phyloP scores from a whole-genome alignment of 2,113 vertebrate genomes.

The Fulmarus glacialis region DNA sequence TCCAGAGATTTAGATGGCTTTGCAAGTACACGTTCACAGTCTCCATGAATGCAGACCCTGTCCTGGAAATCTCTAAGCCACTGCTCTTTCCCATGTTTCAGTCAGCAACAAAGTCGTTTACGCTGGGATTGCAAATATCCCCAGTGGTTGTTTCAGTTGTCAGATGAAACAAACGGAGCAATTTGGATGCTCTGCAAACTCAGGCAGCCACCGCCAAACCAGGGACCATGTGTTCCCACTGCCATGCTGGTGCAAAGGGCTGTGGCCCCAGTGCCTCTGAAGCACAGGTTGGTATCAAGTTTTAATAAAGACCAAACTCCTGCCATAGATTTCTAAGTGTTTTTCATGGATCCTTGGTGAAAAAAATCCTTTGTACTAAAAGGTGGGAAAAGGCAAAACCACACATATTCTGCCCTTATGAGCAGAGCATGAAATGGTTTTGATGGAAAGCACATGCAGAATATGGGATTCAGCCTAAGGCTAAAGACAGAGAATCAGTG shows the following conservation, averaged over 20 bases:
- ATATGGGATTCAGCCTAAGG: neutral
- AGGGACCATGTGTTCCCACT: fast-evolving
- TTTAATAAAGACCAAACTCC: neutral
- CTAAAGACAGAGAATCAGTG: neutral
- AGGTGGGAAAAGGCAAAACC: neutral
- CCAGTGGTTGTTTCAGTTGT: neutral
- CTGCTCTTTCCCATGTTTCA: neutral
- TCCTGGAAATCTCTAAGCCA: neutral
- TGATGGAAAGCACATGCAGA: neutral
- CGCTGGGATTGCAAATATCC: neutral
- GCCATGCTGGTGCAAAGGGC: fast-evolving
- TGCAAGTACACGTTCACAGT: neutral
- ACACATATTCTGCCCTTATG: neutral
- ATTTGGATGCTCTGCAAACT: neutral
- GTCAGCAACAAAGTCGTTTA: neutral
- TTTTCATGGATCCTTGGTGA: neutral
- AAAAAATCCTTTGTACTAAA: neutral
- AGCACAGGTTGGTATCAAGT: neutral
- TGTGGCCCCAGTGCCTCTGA: neutral
- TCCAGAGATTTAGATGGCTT: neutral
- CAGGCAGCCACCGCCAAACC: neutral
- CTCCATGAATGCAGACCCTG: neutral
- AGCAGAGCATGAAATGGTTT: neutral
- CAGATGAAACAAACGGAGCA: neutral
- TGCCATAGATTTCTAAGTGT: neutral